Evolutionary conservation across 2,888 invertebrate species (phyloP), one percentile per base, ranked within the genome.

Genomic region (Rhyacophila evoluta): DNA sequence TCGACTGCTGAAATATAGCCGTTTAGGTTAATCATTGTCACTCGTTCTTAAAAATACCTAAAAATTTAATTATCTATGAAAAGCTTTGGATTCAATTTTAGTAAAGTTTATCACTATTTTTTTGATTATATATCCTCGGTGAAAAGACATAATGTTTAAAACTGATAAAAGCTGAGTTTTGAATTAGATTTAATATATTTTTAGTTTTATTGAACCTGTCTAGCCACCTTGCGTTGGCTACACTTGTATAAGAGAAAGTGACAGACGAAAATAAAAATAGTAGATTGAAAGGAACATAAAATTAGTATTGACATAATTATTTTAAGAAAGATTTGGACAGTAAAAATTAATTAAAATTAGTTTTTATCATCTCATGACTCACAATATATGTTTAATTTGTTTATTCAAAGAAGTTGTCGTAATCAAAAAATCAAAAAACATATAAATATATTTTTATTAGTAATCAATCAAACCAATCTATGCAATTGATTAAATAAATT

Each of bases 391-490:
- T 55, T 19, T 55, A 25, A 19, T 55, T 55, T 55, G 55, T 55
- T 55, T 55, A 55, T 55, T 55, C 19, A 15, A 12, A 8, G 55
- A 55, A 55, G 55, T 55, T 12, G 55, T 10, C 19, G 55, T 10
- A 19, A 55, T 55, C 12, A 55, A 55, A 55, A 15, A n/a, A n/a
- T n/a, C n/a, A n/a, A n/a, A 33, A 55, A 19, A 55, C 19, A 19
- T 19, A 25, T 25, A 25, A 55, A 55, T 15, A 15, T 15, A 8
- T 12, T 55, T 55, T 55, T 55, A 55, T 55, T 12, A 55, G 25
- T 19, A 55, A 55, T 55, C 55, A 55, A 55, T 55, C 55, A 55
- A 55, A 55, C 10, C 55, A 55, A 55, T 55, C 55, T 55, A 55
- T 55, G 55, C 55, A 55, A 55, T 55, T 19, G 55, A 55, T 55